Evolutionary conservation across 2,797 vertebrate genomes (phyloP), one percentile per base, ranked within the genome.

Genomic region (Mico argentatus): DNA sequence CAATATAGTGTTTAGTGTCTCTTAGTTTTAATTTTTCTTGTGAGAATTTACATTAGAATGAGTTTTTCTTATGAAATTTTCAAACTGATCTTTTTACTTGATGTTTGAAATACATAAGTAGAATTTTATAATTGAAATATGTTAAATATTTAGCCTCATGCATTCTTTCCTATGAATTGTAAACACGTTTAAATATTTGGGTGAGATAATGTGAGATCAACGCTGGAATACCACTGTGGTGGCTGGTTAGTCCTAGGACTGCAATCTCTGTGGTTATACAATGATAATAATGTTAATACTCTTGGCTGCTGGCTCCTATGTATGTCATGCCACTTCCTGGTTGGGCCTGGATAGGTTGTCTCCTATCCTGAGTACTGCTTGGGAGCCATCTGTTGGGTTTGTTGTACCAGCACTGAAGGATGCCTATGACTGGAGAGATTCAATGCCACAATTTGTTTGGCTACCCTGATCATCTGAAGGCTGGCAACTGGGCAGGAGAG

Each of bases 1-100:
- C 50, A 90, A 39, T 41, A 44, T 5, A 50, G 5, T 70, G 0
- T 19, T 50, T 61, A 61, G 30, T 82, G 64, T 48, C 52, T 83
- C 27, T 52, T 88, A 96, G 14, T 20, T 97, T 82, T 61, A 9
- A 76, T 72, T 77, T 88, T 96, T 91, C 87, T 52, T 81, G 15
- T 64, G 72, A 90, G 24, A 80, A 85, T 57, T 81, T 89, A 67
- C 73, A 84, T 44, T 72, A 88, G 26, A 81, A 52, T 55, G 41
- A 59, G 36, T 76, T 81, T 76, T 81, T 90, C 73, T 48, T 77
- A 2, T 72, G 92, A 41, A 87, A 50, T 57, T 90, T 80, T 87
- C 22, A 79, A 91, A 39, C 15, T 27, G 15, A 72, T 30, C 15
- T 73, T 82, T 83, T 73, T 30, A 64, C 75, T 73, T 39, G 73